A percentile compares a stretch with the other conserved stretches of the same genome.
Evolutionary conservation across 2,797 vertebrate species (phyloP).

Genomic region (Smutsia temminckii): DNA sequence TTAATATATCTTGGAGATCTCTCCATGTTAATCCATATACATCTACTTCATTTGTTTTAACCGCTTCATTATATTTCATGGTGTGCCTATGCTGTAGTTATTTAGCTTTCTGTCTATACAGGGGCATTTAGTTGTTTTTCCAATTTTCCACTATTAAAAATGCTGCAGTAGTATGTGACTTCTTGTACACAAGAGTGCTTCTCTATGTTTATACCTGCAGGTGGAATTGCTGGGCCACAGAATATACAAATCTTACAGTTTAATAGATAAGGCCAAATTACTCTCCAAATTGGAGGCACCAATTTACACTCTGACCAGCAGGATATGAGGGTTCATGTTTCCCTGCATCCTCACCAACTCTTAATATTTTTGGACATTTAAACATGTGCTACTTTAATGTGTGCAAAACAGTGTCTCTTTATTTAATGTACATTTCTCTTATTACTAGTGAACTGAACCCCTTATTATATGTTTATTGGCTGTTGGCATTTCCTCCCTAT

Average conservation of each 20-base stretch:
- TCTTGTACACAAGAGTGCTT: not conserved
- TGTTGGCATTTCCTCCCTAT: not conserved
- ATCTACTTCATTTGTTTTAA: not conserved
- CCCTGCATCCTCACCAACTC: not conserved
- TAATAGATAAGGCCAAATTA: not conserved
- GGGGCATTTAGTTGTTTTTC: not conserved
- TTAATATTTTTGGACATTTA: not conserved
- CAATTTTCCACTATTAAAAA: not conserved
- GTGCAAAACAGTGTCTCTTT: not conserved
- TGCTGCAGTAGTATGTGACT: not conserved
- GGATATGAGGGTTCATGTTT: not conserved
- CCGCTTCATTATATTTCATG: not conserved
- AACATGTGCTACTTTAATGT: not conserved
- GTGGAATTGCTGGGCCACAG: not conserved
- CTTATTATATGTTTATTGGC: not conserved
- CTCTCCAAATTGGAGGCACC: not conserved
- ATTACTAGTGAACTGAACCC: not conserved
- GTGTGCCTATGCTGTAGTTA: not conserved
- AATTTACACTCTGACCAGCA: not conserved
- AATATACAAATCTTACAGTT: not conserved
- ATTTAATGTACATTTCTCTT: not conserved
- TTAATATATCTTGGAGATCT: not conserved
- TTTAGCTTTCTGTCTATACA: not conserved
- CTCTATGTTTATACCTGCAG: not conserved
- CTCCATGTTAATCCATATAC: not conserved